Base-by-base conservation (phyloP, 64 coral and sea anemone genomes). In the Platygyra sinensis region DNA sequence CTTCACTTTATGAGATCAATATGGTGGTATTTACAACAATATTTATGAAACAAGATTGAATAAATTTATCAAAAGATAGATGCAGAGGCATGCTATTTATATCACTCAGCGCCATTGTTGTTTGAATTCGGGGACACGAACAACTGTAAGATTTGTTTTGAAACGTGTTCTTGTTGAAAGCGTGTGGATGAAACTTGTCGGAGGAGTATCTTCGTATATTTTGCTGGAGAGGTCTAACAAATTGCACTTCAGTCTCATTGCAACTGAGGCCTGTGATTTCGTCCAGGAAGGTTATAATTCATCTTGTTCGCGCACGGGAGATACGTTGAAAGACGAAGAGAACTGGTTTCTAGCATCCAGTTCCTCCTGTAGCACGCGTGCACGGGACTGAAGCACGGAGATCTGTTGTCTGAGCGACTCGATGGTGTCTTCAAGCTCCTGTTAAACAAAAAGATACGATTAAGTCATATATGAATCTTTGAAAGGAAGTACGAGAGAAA, bases 341-440 rank as follows among this genome's bases (percentile, higher is more conserved):
- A 96, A 73, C 76, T 88, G 89, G 74, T 91, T 93, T 78, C 77
- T 94, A 57, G 95, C 24, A 65, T 96, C 95, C 16, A 93, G 87
- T 84, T 96, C 95, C 62, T 96, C 95, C 65, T 93, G 95, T 69
- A 96, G 52, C 39, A 96, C 89, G 15, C 86, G 87, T 39, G 86
- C 72, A 62, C 95, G 95, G 67, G 95, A 96, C 61, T 96, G 95
- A 8, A 96, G 75, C n/a, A 96, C 95, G 18, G 83, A 60, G 76
- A 96, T 75, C 75, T 96, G 95, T 24, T 96, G 95, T 78, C 95
- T 92, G 20, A 96, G 91, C 13, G 95, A 96, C 11, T 96, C 88
- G 8, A 96, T 93, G 31, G 95, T 96, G 46, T 96, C 95, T 36
- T 96, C 95, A 42, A 96, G 88, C 55, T 96, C 95, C 95, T 96